Evolutionary conservation across 2,113 vertebrate genomes (phyloP).

Genomic region (Ancistrus triradiatus): DNA sequence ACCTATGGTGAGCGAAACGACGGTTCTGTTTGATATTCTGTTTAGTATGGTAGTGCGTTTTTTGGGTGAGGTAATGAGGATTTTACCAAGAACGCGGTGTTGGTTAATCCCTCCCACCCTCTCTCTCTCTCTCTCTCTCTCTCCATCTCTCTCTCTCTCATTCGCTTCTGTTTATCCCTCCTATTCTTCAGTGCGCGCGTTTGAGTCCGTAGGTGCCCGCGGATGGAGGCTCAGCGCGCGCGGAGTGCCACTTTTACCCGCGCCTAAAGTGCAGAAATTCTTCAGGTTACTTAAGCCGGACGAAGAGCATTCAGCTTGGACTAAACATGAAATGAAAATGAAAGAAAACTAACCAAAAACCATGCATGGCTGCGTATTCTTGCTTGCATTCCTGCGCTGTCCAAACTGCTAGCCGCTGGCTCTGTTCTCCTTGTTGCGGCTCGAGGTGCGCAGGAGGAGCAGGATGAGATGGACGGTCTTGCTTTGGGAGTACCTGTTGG

Average conservation of each 20-base stretch:
- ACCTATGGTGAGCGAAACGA: background rate
- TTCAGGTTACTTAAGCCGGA: constrained; percentile 17
- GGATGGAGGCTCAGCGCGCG: constrained; percentile 2
- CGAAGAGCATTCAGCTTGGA: constrained; percentile 15
- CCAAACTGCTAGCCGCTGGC: constrained; percentile 58
- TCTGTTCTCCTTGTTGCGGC: constrained; percentile 49
- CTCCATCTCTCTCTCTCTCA: too few species aligned
- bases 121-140: constrained; percentile 14
- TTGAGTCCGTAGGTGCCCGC: constrained; percentile 18
- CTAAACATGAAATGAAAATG: constrained; percentile 10
- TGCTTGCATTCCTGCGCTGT: constrained; percentile 56
- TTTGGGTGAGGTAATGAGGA: background rate
- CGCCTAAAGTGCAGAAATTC: background rate
- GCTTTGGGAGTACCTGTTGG: constrained; percentile 85
- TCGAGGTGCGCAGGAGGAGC: constrained; percentile 52
- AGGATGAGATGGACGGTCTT: constrained; percentile 78
- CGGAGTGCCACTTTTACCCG: constrained; percentile 8
- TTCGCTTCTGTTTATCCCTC: constrained; percentile 3
- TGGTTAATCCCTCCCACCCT: constrained; percentile 29
- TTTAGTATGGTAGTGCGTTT: background rate
- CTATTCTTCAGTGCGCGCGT: background rate
- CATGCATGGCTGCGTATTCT: constrained; percentile 57
- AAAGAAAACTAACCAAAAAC: constrained; percentile 45
- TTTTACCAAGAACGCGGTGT: background rate
- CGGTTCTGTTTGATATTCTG: background rate